Evolutionary conservation across 1,140 invertebrate species (phyloP).

Genomic region (Eupeodes corollae): DNA sequence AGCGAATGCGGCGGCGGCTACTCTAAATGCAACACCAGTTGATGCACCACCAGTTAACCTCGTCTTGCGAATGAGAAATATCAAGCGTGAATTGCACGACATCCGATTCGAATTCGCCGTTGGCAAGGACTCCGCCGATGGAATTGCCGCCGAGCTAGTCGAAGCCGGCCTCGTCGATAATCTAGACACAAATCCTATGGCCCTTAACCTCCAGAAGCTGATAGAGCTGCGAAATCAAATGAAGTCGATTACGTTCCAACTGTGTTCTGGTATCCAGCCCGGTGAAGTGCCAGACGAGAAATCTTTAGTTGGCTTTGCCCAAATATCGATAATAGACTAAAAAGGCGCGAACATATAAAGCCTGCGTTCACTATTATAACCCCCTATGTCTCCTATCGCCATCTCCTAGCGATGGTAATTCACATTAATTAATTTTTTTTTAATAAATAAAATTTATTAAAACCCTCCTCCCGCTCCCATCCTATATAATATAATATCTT

Average conservation of each 20-base stretch:
- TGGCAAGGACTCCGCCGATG: slow-evolving; percentile 85
- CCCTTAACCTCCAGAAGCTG: slow-evolving; percentile 82
- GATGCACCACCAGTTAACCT: slow-evolving; percentile 50
- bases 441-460: too few relatives aligned
- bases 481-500: too few relatives aligned
- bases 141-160: slow-evolving; percentile 87
- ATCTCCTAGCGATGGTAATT: too few relatives aligned
- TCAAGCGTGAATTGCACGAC: slow-evolving; percentile 86
- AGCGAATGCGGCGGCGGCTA: slow-evolving; percentile 10
- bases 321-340: slow-evolving; percentile 84
- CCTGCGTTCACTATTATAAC: too few relatives aligned
- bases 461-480: too few relatives aligned
- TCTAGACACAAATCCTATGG: slow-evolving; percentile 80
- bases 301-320: slow-evolving; percentile 89
- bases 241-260: slow-evolving; percentile 77
- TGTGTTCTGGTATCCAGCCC: slow-evolving; percentile 56
- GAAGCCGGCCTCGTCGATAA: slow-evolving; percentile 89
- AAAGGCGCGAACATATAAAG: background rate
- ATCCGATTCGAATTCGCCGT: slow-evolving; percentile 93
- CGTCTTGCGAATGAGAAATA: slow-evolving; percentile 76
- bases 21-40: slow-evolving; percentile 10
- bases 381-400: too few relatives aligned
- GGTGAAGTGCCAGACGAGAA: slow-evolving; percentile 88
- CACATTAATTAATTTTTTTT: too few relatives aligned
- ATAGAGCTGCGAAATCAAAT: slow-evolving; percentile 55